Conservation (phyloP, 2,888 invertebrate genomes). For the Xestia c-nigrum region DNA sequence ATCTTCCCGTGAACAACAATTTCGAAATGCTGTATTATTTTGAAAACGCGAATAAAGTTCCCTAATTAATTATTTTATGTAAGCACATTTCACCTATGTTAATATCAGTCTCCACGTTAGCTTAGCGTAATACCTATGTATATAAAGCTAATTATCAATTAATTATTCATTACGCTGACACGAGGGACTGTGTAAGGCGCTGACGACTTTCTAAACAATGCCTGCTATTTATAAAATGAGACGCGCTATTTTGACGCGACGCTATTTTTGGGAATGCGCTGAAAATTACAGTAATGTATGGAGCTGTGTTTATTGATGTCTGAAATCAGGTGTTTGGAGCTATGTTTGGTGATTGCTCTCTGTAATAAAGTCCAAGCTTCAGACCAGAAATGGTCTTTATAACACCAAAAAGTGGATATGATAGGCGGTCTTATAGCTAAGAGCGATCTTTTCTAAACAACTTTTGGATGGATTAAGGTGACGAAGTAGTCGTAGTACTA, state of each 20-base stretch:
- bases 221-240: constrained; percentile 57
- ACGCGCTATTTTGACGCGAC: constrained; percentile 46
- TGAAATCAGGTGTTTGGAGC: constrained; percentile 9
- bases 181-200: constrained; percentile 19
- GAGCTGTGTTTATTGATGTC: constrained; percentile 18
- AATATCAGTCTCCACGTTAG: not conserved
- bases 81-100: not conserved
- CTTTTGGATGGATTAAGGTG: not conserved
- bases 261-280: constrained; percentile 51
- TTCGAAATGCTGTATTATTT: not conserved
- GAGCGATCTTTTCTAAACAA: too few species aligned
- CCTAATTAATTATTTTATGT: not conserved
- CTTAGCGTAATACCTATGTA: constrained; percentile 6
- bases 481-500: not conserved
- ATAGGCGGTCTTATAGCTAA: too few species aligned
- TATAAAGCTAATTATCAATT: constrained; percentile 42
- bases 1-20: too few species aligned
- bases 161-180: constrained; percentile 36
- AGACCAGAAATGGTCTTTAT: not conserved
- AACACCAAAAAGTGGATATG: not conserved
- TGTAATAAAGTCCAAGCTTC: not conserved
- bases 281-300: constrained; percentile 40
- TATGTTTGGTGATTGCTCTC: constrained; percentile 7
- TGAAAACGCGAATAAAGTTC: not conserved
- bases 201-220: constrained; percentile 56